Evolutionary conservation across 2,888 invertebrate species (phyloP).

Genomic region (Drosophila pseudotakahashii): DNA sequence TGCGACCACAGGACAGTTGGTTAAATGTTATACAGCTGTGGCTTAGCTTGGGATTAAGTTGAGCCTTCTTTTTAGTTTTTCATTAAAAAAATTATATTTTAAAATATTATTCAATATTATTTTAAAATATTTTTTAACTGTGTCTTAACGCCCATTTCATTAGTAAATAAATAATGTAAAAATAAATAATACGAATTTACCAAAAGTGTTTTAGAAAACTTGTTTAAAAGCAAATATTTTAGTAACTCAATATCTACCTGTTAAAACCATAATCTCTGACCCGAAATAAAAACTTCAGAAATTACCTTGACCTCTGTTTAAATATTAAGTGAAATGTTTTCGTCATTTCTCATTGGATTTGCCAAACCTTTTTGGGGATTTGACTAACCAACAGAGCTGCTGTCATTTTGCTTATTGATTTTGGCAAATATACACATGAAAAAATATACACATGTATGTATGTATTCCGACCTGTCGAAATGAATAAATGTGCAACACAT

Average conservation of each 20-base stretch:
- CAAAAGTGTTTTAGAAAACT: too few relatives aligned
- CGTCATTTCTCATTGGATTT: background rate
- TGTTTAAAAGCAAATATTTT: background rate
- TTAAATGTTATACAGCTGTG: conserved; percentile 8
- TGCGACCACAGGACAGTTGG: background rate
- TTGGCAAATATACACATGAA: conserved; percentile 30
- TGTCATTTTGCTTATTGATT: conserved; percentile 57
- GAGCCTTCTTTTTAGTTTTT: too few relatives aligned
- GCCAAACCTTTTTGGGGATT: conserved; percentile 61
- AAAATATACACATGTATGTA: conserved; percentile 41
- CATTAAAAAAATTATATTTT: too few relatives aligned
- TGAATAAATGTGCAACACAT: conserved; percentile 66
- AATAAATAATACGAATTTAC: too few relatives aligned
- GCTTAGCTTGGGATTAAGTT: background rate
- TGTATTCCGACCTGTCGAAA: conserved; percentile 60
- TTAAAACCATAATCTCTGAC: background rate
- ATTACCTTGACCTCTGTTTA: conserved; percentile 40
- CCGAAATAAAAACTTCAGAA: conserved; percentile 9
- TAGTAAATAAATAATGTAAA: too few relatives aligned
- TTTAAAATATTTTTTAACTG: too few relatives aligned
- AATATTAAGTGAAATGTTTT: conserved; percentile 53
- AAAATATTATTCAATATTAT: too few relatives aligned
- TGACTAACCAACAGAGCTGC: conserved; percentile 27
- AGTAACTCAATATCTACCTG: background rate
- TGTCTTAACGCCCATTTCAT: too few relatives aligned